phyloP scores from a whole-genome alignment of 92 coral and sea anemone species.

The Montipora capitata region DNA sequence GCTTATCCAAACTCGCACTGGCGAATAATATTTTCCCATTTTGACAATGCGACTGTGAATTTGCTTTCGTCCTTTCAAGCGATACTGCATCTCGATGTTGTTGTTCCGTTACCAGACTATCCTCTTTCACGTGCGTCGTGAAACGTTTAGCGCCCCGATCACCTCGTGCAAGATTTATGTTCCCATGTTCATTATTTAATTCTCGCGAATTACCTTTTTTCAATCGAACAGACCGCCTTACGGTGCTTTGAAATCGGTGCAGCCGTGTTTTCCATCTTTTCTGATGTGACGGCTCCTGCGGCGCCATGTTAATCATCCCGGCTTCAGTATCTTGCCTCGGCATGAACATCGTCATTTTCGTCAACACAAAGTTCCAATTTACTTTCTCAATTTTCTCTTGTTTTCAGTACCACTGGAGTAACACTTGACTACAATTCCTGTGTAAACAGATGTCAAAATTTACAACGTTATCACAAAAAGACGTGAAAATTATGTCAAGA shows the following conservation, averaged over 20 bases:
- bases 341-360: background rate
- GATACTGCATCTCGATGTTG: slow-evolving; percentile 47
- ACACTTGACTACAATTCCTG: slow-evolving; percentile 38
- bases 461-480: slow-evolving; percentile 34
- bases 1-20: slow-evolving; percentile 41
- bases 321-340: slow-evolving; percentile 4
- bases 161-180: background rate
- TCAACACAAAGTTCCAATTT: slow-evolving; percentile 2
- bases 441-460: slow-evolving; percentile 50
- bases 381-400: background rate
- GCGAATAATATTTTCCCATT: slow-evolving; percentile 77
- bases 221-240: slow-evolving; percentile 64
- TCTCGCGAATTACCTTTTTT: slow-evolving; percentile 32
- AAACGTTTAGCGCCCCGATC: slow-evolving; percentile 1
- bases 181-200: slow-evolving; percentile 1
- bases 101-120: slow-evolving; percentile 49
- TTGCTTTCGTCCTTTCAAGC: slow-evolving; percentile 35
- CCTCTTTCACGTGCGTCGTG: slow-evolving; percentile 66
- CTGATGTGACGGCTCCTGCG: slow-evolving; percentile 9
- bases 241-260: slow-evolving; percentile 58
- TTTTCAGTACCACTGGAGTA: slow-evolving; percentile 7
- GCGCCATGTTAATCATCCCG: slow-evolving; percentile 17
- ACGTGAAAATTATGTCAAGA: background rate
- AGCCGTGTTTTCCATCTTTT: slow-evolving; percentile 71
- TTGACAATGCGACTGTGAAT: slow-evolving; percentile 57